phyloP scores from a whole-genome alignment of 37 sponge, comb jelly and placozoan species.

The Dysidea cf. avara region DNA sequence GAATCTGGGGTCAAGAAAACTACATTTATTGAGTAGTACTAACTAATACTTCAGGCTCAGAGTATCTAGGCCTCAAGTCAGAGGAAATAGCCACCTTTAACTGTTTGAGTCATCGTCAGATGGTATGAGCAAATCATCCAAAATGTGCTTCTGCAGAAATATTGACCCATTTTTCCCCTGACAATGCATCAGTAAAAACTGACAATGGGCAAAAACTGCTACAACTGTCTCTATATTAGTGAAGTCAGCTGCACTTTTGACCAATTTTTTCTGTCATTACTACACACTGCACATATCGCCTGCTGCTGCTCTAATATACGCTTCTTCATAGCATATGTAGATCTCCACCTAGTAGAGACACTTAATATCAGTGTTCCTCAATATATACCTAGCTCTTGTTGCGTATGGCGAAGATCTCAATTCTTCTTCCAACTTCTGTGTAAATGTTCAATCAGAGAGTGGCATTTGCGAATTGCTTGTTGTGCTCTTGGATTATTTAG shows the following conservation, averaged over 20 bases:
- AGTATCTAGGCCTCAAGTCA: too few relatives aligned
- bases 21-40: too few relatives aligned
- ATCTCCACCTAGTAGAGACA: constrained; percentile 22
- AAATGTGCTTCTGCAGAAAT: constrained; percentile 4
- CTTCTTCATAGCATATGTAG: constrained; percentile 14
- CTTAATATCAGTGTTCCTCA: not conserved
- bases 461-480: constrained; percentile 9
- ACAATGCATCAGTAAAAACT: not conserved
- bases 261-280: constrained; percentile 25
- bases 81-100: not conserved
- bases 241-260: constrained; percentile 8
- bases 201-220: constrained; percentile 4
- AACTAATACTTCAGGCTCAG: too few relatives aligned
- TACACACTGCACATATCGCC: constrained; percentile 18
- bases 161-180: too few relatives aligned
- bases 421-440: constrained; percentile 33
- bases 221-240: constrained; percentile 7
- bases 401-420: constrained; percentile 11
- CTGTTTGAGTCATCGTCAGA: constrained; percentile 1
- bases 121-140: not conserved
- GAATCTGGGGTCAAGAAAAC: too few relatives aligned
- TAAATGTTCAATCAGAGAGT: constrained; percentile 1
- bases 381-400: constrained; percentile 15
- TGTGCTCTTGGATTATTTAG: not conserved
- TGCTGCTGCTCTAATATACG: constrained; percentile 29